Evolutionary conservation across 2,888 invertebrate genomes (phyloP), one percentile per base, ranked within the genome.

Genomic region (Heliconius ismenius): DNA sequence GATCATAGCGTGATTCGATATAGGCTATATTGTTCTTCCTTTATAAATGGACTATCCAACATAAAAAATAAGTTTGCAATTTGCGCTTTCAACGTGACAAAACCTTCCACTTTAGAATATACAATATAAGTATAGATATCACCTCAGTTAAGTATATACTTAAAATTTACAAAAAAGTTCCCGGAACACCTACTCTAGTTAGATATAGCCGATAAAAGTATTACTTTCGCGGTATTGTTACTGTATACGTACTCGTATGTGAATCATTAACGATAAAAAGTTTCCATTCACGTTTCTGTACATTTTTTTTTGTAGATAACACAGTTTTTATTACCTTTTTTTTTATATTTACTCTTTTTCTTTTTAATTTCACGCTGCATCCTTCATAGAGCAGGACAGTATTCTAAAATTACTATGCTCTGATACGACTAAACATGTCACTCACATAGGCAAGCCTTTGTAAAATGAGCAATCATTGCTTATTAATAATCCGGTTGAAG

Each of bases 271-370:
- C n/a, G 32, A 70, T 70, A 58, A 58, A 58, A 70, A 36, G 58
- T 70, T 70, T 70, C 70, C 70, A 58, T 70, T 70, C 70, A 70
- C 36, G 32, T 58, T 58, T n/a, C 15, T 70, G 32, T n/a, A n/a
- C 54, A 7, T 28, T 24, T 3, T 54, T n/a, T 32, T n/a, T 15
- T 32, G 32, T 70, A 7, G 54, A 28, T 28, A 54, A 28, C 9
- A 11, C 9, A 11, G 3, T 28, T 26, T 49, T 49, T 67, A 28
- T 28, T 28, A 43, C 3, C 4, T 49, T 49, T 49, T 49, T 49
- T 67, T 36, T 7, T 32, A 39, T 13, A 39, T 43, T 18, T 24
- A 6, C 15, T 24, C n/a, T n/a, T n/a, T 1, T 24, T 7, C 9
- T 68, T 21, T 28, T 28, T 54, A 10, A 9, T 9, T n/a, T n/a